Evolutionary conservation across 2,797 vertebrate genomes (phyloP).

Genomic region (Sebastes baramenuke): DNA sequence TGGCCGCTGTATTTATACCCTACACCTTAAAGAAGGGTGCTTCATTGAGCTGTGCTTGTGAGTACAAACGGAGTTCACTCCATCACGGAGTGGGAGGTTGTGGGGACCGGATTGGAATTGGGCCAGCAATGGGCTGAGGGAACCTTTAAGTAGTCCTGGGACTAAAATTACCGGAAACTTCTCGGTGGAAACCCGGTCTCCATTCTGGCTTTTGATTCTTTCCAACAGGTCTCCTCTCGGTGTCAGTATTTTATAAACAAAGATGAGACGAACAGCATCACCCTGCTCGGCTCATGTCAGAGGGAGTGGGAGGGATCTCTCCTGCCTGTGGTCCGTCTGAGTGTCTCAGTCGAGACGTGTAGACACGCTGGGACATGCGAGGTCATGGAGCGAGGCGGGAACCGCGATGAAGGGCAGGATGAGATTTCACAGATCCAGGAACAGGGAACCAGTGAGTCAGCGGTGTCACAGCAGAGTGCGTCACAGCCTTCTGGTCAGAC

Average conservation of each 20-base stretch:
- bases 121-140: no score
- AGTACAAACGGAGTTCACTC: no score
- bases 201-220: not conserved
- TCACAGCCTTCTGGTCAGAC: slow-evolving; percentile 75
- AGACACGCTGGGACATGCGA: slow-evolving; percentile 21
- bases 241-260: not conserved
- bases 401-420: slow-evolving; percentile 22
- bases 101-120: no score
- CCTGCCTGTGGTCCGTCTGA: slow-evolving; percentile 31
- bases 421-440: slow-evolving; percentile 70
- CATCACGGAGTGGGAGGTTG: no score
- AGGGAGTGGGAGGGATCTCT: slow-evolving; percentile 33
- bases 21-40: no score
- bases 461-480: slow-evolving; percentile 52
- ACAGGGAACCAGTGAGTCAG: slow-evolving; percentile 67
- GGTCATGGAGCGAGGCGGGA: slow-evolving; percentile 33
- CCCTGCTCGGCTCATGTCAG: slow-evolving; percentile 20
- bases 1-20: no score
- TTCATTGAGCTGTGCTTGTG: no score
- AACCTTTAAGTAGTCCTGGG: no score
- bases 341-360: slow-evolving; percentile 24
- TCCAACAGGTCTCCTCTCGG: not conserved
- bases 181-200: no score
- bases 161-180: no score
- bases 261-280: not conserved